Percentiles rank a stretch among this genome's conserved stretches.
These are phyloP conservation scores for Deroplatys truncata DNA, from an alignment of 2,888 invertebrate genomes.

Conservation along the genomic window DNA sequence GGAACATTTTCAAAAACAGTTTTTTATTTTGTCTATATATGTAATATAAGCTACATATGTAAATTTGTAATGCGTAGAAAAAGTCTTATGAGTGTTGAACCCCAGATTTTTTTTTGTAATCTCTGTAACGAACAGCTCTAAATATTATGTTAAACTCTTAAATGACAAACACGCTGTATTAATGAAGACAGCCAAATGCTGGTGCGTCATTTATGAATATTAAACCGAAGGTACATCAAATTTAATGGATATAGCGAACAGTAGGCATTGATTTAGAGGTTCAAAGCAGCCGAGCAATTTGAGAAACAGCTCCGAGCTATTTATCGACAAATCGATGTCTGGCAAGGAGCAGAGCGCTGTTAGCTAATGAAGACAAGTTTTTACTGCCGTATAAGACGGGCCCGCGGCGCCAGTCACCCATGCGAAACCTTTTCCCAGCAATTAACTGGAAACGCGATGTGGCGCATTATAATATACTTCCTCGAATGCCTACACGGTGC, in stretches of 20 bases:
- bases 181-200: too few species aligned
- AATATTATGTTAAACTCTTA: too few species aligned
- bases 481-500: not conserved
- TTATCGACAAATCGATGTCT: not conserved
- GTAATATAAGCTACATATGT: too few species aligned
- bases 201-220: not conserved
- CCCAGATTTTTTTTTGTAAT: too few species aligned
- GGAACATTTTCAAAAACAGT: too few species aligned
- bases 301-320: not conserved
- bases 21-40: too few species aligned
- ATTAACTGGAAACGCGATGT: not conserved
- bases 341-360: not conserved
- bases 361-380: not conserved
- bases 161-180: too few species aligned
- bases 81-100: too few species aligned
- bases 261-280: not conserved
- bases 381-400: not conserved
- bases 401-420: not conserved
- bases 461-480: not conserved
- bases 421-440: not conserved
- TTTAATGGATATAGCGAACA: not conserved
- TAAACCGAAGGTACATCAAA: not conserved
- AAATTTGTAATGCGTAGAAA: too few species aligned
- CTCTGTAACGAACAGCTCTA: too few species aligned
- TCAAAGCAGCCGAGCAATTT: not conserved